Percentiles rank a stretch among this genome's conserved stretches.
phyloP scores from a whole-genome alignment of 64 coral and sea anemone genomes.

The Montipora capricornis region DNA sequence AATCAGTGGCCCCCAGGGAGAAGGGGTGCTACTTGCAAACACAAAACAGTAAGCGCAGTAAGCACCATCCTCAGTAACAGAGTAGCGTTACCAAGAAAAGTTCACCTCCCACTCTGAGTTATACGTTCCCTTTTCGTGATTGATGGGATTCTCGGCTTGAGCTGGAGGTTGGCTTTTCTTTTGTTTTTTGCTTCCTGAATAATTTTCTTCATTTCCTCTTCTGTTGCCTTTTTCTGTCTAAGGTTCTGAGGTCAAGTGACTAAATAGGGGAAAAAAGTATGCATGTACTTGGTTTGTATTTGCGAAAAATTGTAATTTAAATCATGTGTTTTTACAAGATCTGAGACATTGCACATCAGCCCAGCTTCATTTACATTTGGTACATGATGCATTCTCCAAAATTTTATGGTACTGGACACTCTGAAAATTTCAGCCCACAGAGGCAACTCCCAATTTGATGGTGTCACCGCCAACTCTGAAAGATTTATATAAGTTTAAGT shows the following conservation, averaged over 20 bases:
- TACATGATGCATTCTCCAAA: slow-evolving; percentile 30
- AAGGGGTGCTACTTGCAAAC: slow-evolving; percentile 35
- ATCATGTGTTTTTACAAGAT: slow-evolving; percentile 14
- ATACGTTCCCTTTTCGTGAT: slow-evolving; percentile 71
- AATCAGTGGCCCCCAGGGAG: slow-evolving; percentile 50
- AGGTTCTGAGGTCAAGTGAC: slow-evolving; percentile 33
- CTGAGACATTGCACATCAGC: neutral
- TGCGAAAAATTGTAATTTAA: slow-evolving; percentile 18
- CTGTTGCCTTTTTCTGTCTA: slow-evolving; percentile 54
- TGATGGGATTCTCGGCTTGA: slow-evolving; percentile 33
- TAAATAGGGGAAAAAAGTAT: slow-evolving; percentile 8
- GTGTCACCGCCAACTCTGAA: slow-evolving; percentile 44
- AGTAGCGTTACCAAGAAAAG: slow-evolving; percentile 66
- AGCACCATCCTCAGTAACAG: slow-evolving; percentile 51
- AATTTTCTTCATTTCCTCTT: slow-evolving; percentile 37
- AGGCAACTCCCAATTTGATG: slow-evolving; percentile 33
- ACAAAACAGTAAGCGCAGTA: slow-evolving; percentile 69
- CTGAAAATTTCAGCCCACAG: slow-evolving; percentile 11
- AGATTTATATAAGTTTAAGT: slow-evolving; percentile 41
- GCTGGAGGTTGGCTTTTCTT: slow-evolving; percentile 13
- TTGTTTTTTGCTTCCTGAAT: slow-evolving; percentile 2
- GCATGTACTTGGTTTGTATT: slow-evolving; percentile 9
- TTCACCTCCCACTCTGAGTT: slow-evolving; percentile 76
- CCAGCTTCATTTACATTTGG: slow-evolving; percentile 28
- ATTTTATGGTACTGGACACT: slow-evolving; percentile 22